Percentiles rank a stretch among this genome's conserved stretches.
phyloP scores from a whole-genome alignment of 2,888 invertebrate species.

The Tryphoninae sp. region DNA sequence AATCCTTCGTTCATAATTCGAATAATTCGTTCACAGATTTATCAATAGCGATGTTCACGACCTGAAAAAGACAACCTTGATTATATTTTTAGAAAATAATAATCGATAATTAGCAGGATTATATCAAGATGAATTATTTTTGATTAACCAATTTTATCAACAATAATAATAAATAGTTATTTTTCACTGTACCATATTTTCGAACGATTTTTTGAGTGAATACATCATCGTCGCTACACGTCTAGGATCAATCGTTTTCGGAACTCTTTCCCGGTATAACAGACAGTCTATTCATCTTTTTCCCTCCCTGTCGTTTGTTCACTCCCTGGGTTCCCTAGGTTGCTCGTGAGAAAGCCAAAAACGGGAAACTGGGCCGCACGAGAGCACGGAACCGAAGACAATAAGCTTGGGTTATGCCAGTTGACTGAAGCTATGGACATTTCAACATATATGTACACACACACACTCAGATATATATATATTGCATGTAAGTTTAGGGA shows the following conservation, averaged over 20 bases:
- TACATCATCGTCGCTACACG: neutral
- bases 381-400: conserved; percentile 68
- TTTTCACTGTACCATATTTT: neutral
- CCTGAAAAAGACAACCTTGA: too few species aligned
- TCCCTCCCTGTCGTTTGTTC: conserved; percentile 33
- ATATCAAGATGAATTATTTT: neutral
- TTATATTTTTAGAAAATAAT: neutral
- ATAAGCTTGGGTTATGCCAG: conserved; percentile 68
- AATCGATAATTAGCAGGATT: neutral
- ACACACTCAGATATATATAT: neutral
- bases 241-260: neutral
- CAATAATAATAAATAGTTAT: neutral
- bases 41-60: too few species aligned
- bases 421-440: conserved; percentile 35
- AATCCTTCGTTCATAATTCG: too few species aligned
- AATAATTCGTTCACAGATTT: too few species aligned
- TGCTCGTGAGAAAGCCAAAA: conserved; percentile 64
- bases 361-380: conserved; percentile 64
- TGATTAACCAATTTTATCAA: neutral
- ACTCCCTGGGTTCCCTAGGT: conserved; percentile 43
- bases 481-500: neutral
- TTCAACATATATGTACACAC: neutral
- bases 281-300: conserved; percentile 4
- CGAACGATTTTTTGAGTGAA: neutral
- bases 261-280: neutral